Conservation (phyloP, 2,888 invertebrate species). For the Epinotia bilunana region DNA sequence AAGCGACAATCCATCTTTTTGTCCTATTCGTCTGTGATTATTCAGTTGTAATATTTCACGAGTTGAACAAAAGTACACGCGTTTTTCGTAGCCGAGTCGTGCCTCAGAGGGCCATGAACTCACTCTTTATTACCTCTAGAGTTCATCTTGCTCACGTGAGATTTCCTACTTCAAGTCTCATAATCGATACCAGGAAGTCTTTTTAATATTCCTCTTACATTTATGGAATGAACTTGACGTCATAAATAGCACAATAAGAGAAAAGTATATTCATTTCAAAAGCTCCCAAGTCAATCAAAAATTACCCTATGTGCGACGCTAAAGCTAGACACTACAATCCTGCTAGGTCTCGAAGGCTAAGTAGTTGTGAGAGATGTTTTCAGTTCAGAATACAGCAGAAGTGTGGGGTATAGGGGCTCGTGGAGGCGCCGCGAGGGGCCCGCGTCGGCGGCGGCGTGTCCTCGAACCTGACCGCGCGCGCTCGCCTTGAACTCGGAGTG, state of each 20-base stretch:
- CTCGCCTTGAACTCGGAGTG: constrained; percentile 78
- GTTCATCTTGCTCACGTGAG: constrained; percentile 69
- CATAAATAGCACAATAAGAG: background rate
- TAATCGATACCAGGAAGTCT: constrained; percentile 33
- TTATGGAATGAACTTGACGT: constrained; percentile 14
- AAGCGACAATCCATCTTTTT: constrained; percentile 24
- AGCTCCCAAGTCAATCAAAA: background rate
- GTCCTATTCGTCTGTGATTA: constrained; percentile 42
- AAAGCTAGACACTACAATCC: background rate
- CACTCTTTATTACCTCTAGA: constrained; percentile 70
- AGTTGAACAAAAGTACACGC: constrained; percentile 55
- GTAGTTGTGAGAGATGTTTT: background rate
- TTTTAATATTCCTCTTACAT: constrained; percentile 19
- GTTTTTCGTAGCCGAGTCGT: constrained; percentile 57
- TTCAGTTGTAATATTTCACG: constrained; percentile 45
- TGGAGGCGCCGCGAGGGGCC: constrained; percentile 75
- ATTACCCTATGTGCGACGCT: background rate
- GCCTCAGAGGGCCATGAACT: constrained; percentile 77
- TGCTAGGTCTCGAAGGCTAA: background rate
- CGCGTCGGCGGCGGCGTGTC: constrained; percentile 64
- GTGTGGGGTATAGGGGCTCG: constrained; percentile 54
- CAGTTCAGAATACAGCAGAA: constrained; percentile 46
- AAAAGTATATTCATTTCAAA: background rate
- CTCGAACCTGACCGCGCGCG: constrained; percentile 84
- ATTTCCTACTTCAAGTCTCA: constrained; percentile 46